Evolutionary conservation across 2,888 invertebrate species (phyloP), one percentile per base, ranked within the genome.

Genomic region (Phalera bucephala): DNA sequence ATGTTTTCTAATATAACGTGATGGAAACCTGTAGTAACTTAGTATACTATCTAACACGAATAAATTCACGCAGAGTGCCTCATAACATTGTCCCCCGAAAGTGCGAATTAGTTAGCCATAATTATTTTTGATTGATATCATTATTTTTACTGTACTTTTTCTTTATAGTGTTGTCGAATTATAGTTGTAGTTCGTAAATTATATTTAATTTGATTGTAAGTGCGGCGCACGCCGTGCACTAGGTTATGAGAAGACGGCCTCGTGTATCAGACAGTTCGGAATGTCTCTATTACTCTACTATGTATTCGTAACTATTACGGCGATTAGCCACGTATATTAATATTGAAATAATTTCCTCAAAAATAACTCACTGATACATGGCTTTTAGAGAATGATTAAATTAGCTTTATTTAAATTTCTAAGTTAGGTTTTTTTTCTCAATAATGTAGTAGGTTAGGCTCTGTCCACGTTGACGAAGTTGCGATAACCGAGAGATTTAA

Each of bases 51-150:
- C 55, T 75, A 72, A 84, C 78, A 80, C 72, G 60, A 78, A 64
- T 66, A 74, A 80, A 83, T 80, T 86, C 85, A 87, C 88, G 75
- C 88, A 81, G 87, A 88, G 89, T 89, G 89, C 89, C 89, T 89
- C 85, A 74, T 74, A 73, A 78, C 76, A 77, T 78, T 80, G 73
- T 84, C 81, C 81, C 83, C 77, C 64, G 69, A 72, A n/a, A 71
- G 65, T 72, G 74, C 77, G 73, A 77, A 63, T 72, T 78, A 73
- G 75, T 80, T 86, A 86, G 88, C 85, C 87, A 86, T 89, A 80
- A 83, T 80, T 68, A 58, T 59, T 82, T 83, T 75, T 54, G 72
- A 75, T 83, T 81, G 65, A 68, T 79, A 72, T 62, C 53, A 67
- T 76, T 72, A 71, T 72, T 78, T 78, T 78, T 80, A 75, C 67